Evolutionary conservation across 1,140 invertebrate species (phyloP).

Genomic region (Brachionus plicatilis): DNA sequence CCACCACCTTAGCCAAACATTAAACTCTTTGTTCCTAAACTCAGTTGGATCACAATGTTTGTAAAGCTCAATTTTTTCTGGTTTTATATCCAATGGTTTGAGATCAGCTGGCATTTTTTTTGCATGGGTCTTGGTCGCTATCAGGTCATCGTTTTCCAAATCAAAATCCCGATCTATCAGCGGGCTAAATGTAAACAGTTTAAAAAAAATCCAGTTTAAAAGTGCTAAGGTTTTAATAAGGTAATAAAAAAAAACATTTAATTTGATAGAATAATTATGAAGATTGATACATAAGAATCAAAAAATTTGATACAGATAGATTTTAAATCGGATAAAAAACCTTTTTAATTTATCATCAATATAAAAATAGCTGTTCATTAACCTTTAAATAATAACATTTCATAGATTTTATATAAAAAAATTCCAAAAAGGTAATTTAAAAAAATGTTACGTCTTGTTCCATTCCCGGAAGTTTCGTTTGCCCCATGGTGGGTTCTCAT

Average conservation of each 20-base stretch:
- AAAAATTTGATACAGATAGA: background rate
- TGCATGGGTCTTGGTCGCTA: background rate
- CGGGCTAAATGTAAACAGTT: background rate
- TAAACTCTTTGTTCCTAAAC: constrained; percentile 34
- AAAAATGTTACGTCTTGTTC: constrained; percentile 49
- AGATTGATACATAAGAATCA: background rate
- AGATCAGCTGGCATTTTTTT: background rate
- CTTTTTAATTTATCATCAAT: constrained; percentile 36
- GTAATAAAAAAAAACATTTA: background rate
- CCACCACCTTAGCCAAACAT: constrained; percentile 53
- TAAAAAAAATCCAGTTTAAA: background rate
- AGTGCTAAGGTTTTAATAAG: background rate
- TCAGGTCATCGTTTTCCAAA: background rate
- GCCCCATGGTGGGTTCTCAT: constrained; percentile 48
- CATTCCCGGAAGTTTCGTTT: constrained; percentile 47
- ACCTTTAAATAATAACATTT: constrained; percentile 15
- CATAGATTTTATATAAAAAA: background rate
- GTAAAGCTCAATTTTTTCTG: constrained; percentile 39
- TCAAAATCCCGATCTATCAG: background rate
- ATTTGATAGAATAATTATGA: background rate
- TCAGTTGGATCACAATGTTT: constrained; percentile 27
- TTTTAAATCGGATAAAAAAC: background rate
- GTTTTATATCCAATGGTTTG: constrained; percentile 20
- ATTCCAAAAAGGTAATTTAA: too few relatives aligned
- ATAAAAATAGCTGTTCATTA: constrained; percentile 28